Evolutionary conservation across 2,888 invertebrate species (phyloP), one percentile per base, ranked within the genome.

Genomic region (Synanthedon vespiformis): DNA sequence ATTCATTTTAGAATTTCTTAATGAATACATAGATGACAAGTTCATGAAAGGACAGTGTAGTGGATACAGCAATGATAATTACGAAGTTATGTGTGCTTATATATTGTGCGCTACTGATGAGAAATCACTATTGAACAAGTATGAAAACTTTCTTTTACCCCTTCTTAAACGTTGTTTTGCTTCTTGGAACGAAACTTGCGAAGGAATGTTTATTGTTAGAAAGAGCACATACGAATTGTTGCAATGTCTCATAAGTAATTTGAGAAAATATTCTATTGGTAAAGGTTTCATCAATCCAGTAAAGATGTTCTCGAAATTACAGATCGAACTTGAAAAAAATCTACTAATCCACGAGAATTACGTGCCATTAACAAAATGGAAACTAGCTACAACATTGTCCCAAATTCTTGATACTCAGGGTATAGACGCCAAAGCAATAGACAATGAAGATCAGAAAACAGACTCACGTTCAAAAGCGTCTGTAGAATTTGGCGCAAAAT

Each of bases 281-380:
- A 65, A 65, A 13, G 59, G 67, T 2, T 58, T 60, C 56, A 54
- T 65, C 8, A 59, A 66, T 48, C 75, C 76, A 10, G 52, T 58
- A 4, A 64, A 64, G 59, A 61, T 77, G 58, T 74, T 65, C 58
- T 44, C 53, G 14, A 53, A 60, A 14, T 70, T 77, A 40, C 57
- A 64, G 55, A 52, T 53, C 1, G 61, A 68, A 56, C 40, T 75
- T n/a, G 55, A 67, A 8, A 54, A 56, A n/a, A 53, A 52, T 18
- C 55, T 82, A 50, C 13, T 65, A 2, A n/a, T 67, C 10, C 55
- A 67, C 51, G 68, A 78, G 62, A 70, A 78, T 57, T 83, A 82
- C 52, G 49, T 72, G 11, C 53, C 72, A 49, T 34, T 81, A 54
- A 73, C 70, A 14, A 64, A 57, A 16, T 75, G 75, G 71, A 73